Evolutionary conservation across 2,888 invertebrate species (phyloP).

Genomic region (Tholera decimalis): DNA sequence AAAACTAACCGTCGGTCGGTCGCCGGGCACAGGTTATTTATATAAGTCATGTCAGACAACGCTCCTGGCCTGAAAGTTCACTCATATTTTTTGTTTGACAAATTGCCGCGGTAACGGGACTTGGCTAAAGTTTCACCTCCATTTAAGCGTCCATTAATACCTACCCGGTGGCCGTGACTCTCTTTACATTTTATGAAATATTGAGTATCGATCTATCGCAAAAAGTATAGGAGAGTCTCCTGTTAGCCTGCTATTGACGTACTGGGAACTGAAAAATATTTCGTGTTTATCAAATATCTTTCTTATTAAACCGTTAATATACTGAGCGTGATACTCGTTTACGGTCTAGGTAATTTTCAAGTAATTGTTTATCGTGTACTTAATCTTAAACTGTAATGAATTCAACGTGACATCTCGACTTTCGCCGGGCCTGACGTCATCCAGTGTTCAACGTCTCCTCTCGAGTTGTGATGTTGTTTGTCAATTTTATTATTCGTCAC

Average conservation of each 20-base stretch:
- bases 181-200: slow-evolving; percentile 76
- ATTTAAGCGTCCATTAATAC: slow-evolving; percentile 86
- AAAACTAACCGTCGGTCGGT: slow-evolving; percentile 76
- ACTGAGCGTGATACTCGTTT: not conserved
- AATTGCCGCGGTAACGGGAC: slow-evolving; percentile 88
- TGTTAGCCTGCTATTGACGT: not conserved
- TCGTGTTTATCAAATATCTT: not conserved
- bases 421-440: slow-evolving; percentile 38
- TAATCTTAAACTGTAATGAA: slow-evolving; percentile 17
- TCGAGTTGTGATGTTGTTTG: slow-evolving; percentile 55
- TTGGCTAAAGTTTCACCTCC: slow-evolving; percentile 88
- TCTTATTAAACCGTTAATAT: not conserved
- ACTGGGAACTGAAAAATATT: not conserved
- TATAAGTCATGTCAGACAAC: slow-evolving; percentile 87
- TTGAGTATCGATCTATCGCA: slow-evolving; percentile 60
- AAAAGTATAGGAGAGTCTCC: slow-evolving; percentile 43
- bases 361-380: slow-evolving; percentile 15
- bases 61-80: slow-evolving; percentile 85
- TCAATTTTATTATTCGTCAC: slow-evolving; percentile 59
- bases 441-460: slow-evolving; percentile 35
- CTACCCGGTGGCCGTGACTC: slow-evolving; percentile 77
- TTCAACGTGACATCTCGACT: slow-evolving; percentile 16
- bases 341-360: not conserved
- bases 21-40: slow-evolving; percentile 81
- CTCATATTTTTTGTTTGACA: slow-evolving; percentile 90